These are phyloP conservation scores for Xestia c-nigrum DNA, from an alignment of 2,888 invertebrate species.

Conservation along the genomic window DNA sequence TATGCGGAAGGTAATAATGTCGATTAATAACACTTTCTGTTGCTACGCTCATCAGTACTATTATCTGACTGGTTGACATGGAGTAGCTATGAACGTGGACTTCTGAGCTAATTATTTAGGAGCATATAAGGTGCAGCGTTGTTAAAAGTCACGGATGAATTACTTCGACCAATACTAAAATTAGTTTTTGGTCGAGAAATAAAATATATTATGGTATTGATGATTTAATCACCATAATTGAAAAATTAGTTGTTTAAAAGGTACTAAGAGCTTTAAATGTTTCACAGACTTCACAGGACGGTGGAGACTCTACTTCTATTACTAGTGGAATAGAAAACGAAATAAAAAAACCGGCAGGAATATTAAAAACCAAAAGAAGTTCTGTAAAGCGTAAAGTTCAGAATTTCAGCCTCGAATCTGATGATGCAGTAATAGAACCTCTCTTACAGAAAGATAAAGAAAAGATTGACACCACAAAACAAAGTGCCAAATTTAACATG, in stretches of 20 bases:
- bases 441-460: slow-evolving; percentile 83
- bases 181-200: not conserved
- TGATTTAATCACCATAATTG: not conserved
- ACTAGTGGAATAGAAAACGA: slow-evolving; percentile 86
- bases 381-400: slow-evolving; percentile 85
- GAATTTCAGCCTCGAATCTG: slow-evolving; percentile 82
- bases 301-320: slow-evolving; percentile 82
- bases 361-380: slow-evolving; percentile 86
- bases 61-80: not conserved
- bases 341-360: slow-evolving; percentile 82
- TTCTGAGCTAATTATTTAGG: not conserved
- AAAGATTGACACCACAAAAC: slow-evolving; percentile 73
- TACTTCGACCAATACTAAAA: not conserved
- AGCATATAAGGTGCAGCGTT: not conserved
- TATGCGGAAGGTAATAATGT: slow-evolving; percentile 82
- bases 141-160: not conserved
- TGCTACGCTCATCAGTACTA: not conserved
- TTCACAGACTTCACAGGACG: slow-evolving; percentile 87
- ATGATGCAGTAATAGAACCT: slow-evolving; percentile 86
- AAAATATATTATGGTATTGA: not conserved
- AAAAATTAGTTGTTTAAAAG: not conserved
- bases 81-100: not conserved
- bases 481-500: slow-evolving; percentile 84
- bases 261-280: slow-evolving; percentile 31
- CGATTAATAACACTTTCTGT: not conserved